Percentiles rank a stretch among this genome's conserved stretches.
Conservation (phyloP, 1,140 invertebrate genomes). For the Acyrthosiphon pisum region DNA sequence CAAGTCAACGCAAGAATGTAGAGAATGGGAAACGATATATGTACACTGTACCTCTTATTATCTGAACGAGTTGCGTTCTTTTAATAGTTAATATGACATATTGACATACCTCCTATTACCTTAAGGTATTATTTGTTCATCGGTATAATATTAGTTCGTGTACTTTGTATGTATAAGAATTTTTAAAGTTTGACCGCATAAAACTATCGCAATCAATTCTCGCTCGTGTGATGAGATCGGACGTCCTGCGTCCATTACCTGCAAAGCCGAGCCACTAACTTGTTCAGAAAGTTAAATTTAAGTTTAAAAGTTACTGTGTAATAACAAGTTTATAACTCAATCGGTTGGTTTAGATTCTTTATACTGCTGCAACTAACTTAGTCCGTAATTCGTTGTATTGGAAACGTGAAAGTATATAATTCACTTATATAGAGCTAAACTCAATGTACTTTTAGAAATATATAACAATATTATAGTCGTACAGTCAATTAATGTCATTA, state of each 20-base stretch:
- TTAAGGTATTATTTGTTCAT: not conserved
- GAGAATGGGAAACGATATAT: not conserved
- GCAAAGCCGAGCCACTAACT: not conserved
- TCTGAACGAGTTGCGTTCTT: not conserved
- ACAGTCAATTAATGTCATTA: not conserved
- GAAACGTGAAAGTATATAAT: not conserved
- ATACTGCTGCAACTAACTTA: not conserved
- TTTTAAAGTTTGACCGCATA: not conserved
- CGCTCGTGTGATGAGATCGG: not conserved
- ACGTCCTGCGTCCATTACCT: not conserved
- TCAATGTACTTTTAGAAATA: not conserved
- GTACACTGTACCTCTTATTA: not conserved
- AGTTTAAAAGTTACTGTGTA: not conserved
- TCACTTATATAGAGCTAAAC: not conserved
- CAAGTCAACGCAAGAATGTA: not conserved
- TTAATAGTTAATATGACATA: not conserved
- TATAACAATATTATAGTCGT: not conserved
- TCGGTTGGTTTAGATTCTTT: not conserved
- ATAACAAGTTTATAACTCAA: conserved; percentile 11
- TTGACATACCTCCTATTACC: not conserved
- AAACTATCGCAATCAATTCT: not conserved
- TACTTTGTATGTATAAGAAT: not conserved
- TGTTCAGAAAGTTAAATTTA: conserved; percentile 10
- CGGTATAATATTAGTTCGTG: not conserved
- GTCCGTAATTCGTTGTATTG: not conserved